Base-by-base conservation (phyloP, 2,888 invertebrate species). In the Julus scanicus region DNA sequence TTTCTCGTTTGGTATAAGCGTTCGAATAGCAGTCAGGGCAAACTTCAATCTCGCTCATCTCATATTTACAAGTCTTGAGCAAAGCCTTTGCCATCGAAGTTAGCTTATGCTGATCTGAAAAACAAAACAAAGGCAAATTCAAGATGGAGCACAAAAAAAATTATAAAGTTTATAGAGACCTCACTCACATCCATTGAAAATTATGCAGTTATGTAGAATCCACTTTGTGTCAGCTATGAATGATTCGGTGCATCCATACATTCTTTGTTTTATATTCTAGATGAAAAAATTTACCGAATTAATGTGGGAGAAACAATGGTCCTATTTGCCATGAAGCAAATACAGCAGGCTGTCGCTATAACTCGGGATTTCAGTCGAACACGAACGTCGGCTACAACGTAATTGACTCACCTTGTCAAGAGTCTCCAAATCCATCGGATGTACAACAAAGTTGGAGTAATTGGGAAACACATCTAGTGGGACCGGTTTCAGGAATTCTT, bases 201-300 rank as follows among this genome's bases (percentile, higher is more conserved):
- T 95, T 89, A 96, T 95, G 91, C 97, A 96, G 92, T 98, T 98
- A 92, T 98, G 98, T 87, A 97, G 94, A 91, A 99, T 96, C 98
- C 98, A 98, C 92, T 97, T 97, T 11, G 95, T 95, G 92, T 98
- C 98, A 0, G 96, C 95, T 88, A 96, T 93, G 92, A 98, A 98
- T 2, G 97, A 96, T 91, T 97, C 97, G 0, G 97, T 96, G 91
- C 96, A 97, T 17, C 96, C 96, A 92, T 97, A 98, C 40, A 94
- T 91, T 87, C 95, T 95, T 87, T 94, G 94, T 88, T 94, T 93
- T 86, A 98, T 96, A 92, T 97, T 97, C 88, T 84, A n/a, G 94
- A 93, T 15, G 2, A n/a, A 29, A 83, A 11, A 83, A 6, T n/a
- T n/a, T n/a, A n/a, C n/a, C n/a, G n/a, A n/a, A n/a, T n/a, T n/a